Conservation (phyloP, 2,888 invertebrate species). For the Paralinhomoeus sp. region DNA sequence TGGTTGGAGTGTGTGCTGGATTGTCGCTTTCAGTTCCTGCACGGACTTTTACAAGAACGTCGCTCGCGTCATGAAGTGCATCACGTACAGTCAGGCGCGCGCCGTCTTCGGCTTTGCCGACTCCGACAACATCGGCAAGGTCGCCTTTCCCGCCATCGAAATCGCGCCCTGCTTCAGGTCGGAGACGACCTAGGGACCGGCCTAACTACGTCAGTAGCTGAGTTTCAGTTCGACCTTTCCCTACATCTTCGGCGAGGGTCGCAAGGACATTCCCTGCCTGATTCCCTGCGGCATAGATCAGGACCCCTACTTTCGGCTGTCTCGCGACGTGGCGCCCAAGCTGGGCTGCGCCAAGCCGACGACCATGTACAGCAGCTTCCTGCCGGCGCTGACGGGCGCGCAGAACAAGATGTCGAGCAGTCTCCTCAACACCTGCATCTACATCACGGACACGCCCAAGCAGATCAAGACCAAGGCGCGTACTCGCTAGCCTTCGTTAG, state of each 20-base stretch:
- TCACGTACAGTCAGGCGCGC: constrained; percentile 90
- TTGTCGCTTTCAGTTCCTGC: constrained; percentile 50
- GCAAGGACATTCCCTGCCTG: constrained; percentile 51
- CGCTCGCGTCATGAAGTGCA: constrained; percentile 67
- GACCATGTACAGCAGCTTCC: constrained; percentile 53
- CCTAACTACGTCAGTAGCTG: too few species aligned
- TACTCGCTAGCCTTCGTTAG: too few species aligned
- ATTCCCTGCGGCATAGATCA: constrained; percentile 99
- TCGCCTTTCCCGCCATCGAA: constrained; percentile 81
- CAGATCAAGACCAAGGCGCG: constrained; percentile 77
- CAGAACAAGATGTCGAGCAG: constrained; percentile 96
- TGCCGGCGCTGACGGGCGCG: constrained; percentile 82
- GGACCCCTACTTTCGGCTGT: constrained; percentile 98
- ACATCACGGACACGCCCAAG: constrained; percentile 75
- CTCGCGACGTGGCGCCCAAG: constrained; percentile 82
- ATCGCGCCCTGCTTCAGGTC: constrained; percentile 52
- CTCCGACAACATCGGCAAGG: constrained; percentile 84
- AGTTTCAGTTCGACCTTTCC: constrained; percentile 26
- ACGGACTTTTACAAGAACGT: constrained; percentile 81
- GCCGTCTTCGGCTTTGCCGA: constrained; percentile 95
- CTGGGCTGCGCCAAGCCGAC: constrained; percentile 68
- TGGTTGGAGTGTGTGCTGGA: too few species aligned
- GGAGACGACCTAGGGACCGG: constrained; percentile 6
- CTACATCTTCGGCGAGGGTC: constrained; percentile 29
- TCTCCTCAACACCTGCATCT: constrained; percentile 73